phyloP scores from a whole-genome alignment of 2,113 vertebrate species.

The Romanogobio albipinnatus region DNA sequence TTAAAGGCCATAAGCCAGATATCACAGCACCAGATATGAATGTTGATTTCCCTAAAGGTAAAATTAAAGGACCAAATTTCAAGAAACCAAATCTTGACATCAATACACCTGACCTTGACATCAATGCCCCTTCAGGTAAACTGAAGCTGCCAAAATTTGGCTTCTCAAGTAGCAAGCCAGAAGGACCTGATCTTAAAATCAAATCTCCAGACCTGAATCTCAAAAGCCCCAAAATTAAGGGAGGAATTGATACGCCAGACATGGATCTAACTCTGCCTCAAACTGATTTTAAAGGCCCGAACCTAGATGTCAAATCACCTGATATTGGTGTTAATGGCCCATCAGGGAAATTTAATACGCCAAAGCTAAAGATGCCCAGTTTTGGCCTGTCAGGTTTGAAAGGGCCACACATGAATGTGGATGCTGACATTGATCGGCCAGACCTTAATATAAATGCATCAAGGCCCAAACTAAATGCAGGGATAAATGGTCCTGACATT shows the following conservation, averaged over 20 bases:
- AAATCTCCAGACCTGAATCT: constrained; percentile 53
- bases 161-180: constrained; percentile 34
- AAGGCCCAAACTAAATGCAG: constrained; percentile 53
- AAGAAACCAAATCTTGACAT: constrained; percentile 36
- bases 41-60: neutral
- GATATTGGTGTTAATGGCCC: constrained; percentile 50
- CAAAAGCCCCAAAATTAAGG: constrained; percentile 64
- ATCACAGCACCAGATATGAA: constrained; percentile 46
- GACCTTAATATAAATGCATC: constrained; percentile 35
- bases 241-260: constrained; percentile 57
- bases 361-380: constrained; percentile 52
- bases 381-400: constrained; percentile 17
- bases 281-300: constrained; percentile 1
- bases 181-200: constrained; percentile 54
- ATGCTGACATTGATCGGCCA: constrained; percentile 44
- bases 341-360: constrained; percentile 53
- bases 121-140: constrained; percentile 15
- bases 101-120: neutral
- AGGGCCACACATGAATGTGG: constrained; percentile 42
- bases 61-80: neutral
- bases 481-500: constrained; percentile 49
- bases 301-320: constrained; percentile 21
- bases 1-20: neutral
- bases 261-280: neutral
- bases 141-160: neutral